phyloP scores from a whole-genome alignment of 2,797 vertebrate genomes.

The Xenentodon cancila region DNA sequence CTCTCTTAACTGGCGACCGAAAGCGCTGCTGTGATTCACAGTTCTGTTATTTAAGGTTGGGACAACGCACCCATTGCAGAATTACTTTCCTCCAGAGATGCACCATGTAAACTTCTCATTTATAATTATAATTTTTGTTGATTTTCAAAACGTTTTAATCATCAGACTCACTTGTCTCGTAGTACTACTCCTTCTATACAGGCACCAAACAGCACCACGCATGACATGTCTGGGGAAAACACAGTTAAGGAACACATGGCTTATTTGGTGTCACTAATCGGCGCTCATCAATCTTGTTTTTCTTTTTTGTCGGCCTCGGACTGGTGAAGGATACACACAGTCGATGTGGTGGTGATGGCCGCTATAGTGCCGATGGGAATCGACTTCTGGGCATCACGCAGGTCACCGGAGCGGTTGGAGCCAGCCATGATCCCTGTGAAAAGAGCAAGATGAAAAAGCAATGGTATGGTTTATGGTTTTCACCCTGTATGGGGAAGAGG shows the following conservation, averaged over 20 bases:
- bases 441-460: neutral
- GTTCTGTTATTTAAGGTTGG: too few species aligned
- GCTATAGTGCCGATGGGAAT: constrained; percentile 96
- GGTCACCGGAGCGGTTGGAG: constrained; percentile 96
- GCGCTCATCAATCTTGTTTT: neutral
- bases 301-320: neutral
- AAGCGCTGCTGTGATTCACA: too few species aligned
- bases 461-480: neutral
- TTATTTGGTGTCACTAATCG: neutral
- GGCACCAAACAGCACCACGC: constrained; percentile 92
- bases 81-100: too few species aligned
- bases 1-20: too few species aligned
- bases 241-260: constrained; percentile 55
- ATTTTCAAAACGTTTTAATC: neutral
- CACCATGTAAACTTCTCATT: too few species aligned
- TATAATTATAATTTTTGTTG: too few species aligned
- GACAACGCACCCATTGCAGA: too few species aligned
- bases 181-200: constrained; percentile 96
- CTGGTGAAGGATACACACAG: constrained; percentile 93
- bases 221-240: constrained; percentile 83
- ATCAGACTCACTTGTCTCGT: constrained; percentile 91
- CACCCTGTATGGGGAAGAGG: neutral
- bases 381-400: constrained; percentile 96
- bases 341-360: constrained; percentile 95
- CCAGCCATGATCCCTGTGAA: constrained; percentile 96